Evolutionary conservation across 2,888 invertebrate genomes (phyloP), one percentile per base, ranked within the genome.

Genomic region (Incurvaria masculella): DNA sequence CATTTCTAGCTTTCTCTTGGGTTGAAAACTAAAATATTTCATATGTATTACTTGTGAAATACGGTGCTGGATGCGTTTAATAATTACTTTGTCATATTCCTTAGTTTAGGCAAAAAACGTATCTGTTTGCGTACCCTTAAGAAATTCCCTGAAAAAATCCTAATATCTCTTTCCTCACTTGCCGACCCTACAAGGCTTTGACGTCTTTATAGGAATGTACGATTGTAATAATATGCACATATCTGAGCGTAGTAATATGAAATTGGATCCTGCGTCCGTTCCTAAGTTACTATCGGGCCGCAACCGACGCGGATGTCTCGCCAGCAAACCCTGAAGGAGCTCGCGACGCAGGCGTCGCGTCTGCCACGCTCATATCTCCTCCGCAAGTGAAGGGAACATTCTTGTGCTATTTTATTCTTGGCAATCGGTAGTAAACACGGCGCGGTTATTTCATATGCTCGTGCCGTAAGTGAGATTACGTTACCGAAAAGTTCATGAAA

Each of bases 151-250:
- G 27, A n/a, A n/a, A n/a, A n/a, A n/a, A n/a, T n/a, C n/a, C n/a
- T n/a, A n/a, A n/a, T 8, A 27, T 27, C 27, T 27, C 8, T 27
- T 10, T 40, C n/a, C 16, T 26, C 21, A 11, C 49, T 27, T 49
- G 47, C 44, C 27, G 16, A 20, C 47, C 21, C 23, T 49, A 49
- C 45, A n/a, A 20, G 21, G 19, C 56, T 65, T 61, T 70, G 74
- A 75, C 68, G 71, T 73, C 74, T 74, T 74, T 75, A 75, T 76
- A 68, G 57, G 62, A 64, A 61, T 63, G 64, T 61, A 64, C 61
- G 65, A 65, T 65, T 65, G 66, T 67, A 72, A 69, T 74, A 72
- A 67, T 71, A 74, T 71, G 73, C 68, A 68, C 72, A 74, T 72
- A 73, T 70, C 72, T 70, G 72, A 72, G 60, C 59, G 55, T 54